Conservation (phyloP, 1,140 invertebrate species). For the Uloborus diversus region DNA sequence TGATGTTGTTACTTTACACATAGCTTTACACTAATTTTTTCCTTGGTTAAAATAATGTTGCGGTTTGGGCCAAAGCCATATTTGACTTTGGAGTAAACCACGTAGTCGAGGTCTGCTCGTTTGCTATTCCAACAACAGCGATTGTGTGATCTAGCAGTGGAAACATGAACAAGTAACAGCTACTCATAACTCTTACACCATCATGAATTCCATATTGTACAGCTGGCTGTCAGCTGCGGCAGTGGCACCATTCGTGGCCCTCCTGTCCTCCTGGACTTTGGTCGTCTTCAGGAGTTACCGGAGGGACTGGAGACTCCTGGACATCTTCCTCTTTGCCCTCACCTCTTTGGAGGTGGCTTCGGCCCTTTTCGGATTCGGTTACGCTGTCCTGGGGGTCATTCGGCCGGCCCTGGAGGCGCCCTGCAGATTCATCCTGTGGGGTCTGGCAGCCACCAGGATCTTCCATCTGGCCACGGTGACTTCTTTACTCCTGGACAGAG, state of each 20-base stretch:
- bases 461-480: conserved; percentile 69
- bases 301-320: conserved; percentile 68
- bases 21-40: no score
- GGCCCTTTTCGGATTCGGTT: conserved; percentile 67
- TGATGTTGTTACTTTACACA: no score
- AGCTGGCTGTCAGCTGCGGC: conserved; percentile 59
- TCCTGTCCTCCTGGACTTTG: conserved; percentile 61
- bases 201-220: conserved; percentile 53
- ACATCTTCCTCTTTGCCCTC: conserved; percentile 70
- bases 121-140: no score
- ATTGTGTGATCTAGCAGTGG: no score
- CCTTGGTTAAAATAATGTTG: no score
- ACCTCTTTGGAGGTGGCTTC: conserved; percentile 67
- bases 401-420: conserved; percentile 62
- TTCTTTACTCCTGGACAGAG: conserved; percentile 68
- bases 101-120: no score
- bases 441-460: conserved; percentile 68
- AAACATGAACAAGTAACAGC: no score
- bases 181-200: no score
- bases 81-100: no score
- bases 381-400: conserved; percentile 67
- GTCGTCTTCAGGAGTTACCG: conserved; percentile 68
- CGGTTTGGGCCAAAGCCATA: no score
- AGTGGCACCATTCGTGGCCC: conserved; percentile 51
- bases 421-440: conserved; percentile 68